Evolutionary conservation across 2,113 vertebrate genomes (phyloP).

Genomic region (Apeltes quadracus): DNA sequence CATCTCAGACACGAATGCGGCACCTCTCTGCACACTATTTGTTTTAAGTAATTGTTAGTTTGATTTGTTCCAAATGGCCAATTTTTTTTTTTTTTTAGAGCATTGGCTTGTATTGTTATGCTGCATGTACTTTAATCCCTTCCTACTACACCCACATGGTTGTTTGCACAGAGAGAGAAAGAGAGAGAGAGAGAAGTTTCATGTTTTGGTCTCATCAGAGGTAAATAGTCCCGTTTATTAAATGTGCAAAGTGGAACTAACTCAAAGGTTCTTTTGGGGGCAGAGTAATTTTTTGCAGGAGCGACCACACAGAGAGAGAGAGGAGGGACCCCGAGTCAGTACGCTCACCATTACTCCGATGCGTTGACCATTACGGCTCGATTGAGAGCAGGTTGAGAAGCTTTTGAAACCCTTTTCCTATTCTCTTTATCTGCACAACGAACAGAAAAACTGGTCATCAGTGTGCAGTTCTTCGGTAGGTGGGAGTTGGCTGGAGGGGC

Average conservation of each 20-base stretch:
- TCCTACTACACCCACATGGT: background rate
- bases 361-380: too few species aligned
- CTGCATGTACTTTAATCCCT: background rate
- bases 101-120: background rate
- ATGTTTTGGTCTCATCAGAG: background rate
- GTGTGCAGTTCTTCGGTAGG: too few species aligned
- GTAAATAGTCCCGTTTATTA: slow-evolving; percentile 40
- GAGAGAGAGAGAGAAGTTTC: background rate
- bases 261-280: slow-evolving; percentile 39
- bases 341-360: too few species aligned
- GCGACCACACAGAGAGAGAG: background rate
- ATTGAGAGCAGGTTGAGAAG: background rate
- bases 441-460: too few species aligned
- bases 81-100: background rate
- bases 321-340: too few species aligned
- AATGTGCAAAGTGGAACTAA: slow-evolving; percentile 34
- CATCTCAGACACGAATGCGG: background rate
- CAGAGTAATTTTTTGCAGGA: slow-evolving; percentile 23
- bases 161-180: background rate
- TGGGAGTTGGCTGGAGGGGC: too few species aligned
- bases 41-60: background rate
- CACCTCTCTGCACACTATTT: background rate
- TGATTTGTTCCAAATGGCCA: too few species aligned
- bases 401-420: background rate
- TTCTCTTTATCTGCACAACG: background rate